phyloP scores from a whole-genome alignment of 2,888 invertebrate genomes.

The Perizoma affinitatum region DNA sequence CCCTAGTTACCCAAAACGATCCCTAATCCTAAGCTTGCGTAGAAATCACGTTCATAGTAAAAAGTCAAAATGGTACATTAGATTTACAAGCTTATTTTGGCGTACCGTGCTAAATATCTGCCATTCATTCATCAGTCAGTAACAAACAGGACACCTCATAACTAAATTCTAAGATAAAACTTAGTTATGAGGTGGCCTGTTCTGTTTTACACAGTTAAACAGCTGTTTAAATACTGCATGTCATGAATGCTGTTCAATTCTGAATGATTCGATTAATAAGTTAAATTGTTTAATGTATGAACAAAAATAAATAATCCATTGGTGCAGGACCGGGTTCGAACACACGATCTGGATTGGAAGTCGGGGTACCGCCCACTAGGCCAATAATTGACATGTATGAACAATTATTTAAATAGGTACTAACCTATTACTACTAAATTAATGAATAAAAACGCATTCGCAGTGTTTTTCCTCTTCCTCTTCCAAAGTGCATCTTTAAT shows the following conservation, averaged over 20 bases:
- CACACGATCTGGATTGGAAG: too few relatives aligned
- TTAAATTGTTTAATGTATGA: slow-evolving; percentile 9
- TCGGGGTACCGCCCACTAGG: too few relatives aligned
- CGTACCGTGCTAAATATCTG: slow-evolving; percentile 29
- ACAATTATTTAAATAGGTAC: too few relatives aligned
- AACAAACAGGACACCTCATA: slow-evolving; percentile 30
- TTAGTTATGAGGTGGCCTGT: too few relatives aligned
- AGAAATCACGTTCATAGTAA: too few relatives aligned
- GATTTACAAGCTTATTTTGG: slow-evolving; percentile 24
- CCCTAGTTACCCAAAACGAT: slow-evolving; percentile 52
- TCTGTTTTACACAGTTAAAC: slow-evolving; percentile 12
- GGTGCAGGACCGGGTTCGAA: too few relatives aligned
- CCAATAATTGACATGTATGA: too few relatives aligned
- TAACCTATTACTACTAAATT: too few relatives aligned
- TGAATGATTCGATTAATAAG: slow-evolving; percentile 17
- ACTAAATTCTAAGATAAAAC: slow-evolving; percentile 30
- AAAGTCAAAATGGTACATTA: too few relatives aligned
- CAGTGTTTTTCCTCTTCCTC: too few relatives aligned
- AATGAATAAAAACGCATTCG: too few relatives aligned
- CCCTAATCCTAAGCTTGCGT: slow-evolving; percentile 68
- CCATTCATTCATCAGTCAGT: slow-evolving; percentile 31
- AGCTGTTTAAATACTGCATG: slow-evolving; percentile 21
- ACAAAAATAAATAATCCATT: slow-evolving; percentile 1
- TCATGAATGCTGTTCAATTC: neutral
- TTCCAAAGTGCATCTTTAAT: too few relatives aligned